Base-by-base conservation (phyloP, 2,888 invertebrate species). In the Catocala sponsa region DNA sequence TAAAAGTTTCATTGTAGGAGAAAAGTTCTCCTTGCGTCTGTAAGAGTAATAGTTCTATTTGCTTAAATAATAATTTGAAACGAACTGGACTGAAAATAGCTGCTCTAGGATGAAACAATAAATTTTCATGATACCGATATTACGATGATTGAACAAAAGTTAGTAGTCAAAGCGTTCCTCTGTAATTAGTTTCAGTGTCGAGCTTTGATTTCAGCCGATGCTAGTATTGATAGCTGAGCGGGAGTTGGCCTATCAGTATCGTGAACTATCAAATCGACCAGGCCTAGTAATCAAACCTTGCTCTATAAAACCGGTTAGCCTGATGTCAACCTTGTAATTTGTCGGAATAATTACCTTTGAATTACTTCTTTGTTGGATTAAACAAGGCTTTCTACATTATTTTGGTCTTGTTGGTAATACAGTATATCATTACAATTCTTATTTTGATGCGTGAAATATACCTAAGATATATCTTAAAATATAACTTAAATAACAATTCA, bases 141-240 rank as follows among this genome's bases (percentile, higher is more conserved):
- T 15, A 44, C 43, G 43, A 50, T 59, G 55, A 48, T 50, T 56
- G 52, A 70, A 65, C 68, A 63, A 64, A 61, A 66, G 65, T 41
- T 58, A 50, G 47, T 51, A 67, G 66, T 70, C 69, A 65, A 74
- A 63, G 63, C 67, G 68, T 72, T 68, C 55, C 70, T 70, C 50
- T 74, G 67, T 75, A 74, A 78, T 83, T 78, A 65, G 76, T 77
- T 79, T 66, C 63, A 70, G 65, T 51, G 44, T 50, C 42, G 61
- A 49, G 57, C 60, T 58, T 65, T 33, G 42, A 67, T 65, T 57
- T 48, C n/a, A 50, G 32, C 32, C 25, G 43, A 25, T 55, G 38
- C 13, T 38, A 33, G 52, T 62, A 47, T 55, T 42, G 57, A 50
- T 58, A 33, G 55, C 13, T 38, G 53, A 15, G 1, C 38, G 48